These are phyloP conservation scores for Dermochelys coriacea DNA, from an alignment of 2,797 vertebrate species.

Conservation along the genomic window DNA sequence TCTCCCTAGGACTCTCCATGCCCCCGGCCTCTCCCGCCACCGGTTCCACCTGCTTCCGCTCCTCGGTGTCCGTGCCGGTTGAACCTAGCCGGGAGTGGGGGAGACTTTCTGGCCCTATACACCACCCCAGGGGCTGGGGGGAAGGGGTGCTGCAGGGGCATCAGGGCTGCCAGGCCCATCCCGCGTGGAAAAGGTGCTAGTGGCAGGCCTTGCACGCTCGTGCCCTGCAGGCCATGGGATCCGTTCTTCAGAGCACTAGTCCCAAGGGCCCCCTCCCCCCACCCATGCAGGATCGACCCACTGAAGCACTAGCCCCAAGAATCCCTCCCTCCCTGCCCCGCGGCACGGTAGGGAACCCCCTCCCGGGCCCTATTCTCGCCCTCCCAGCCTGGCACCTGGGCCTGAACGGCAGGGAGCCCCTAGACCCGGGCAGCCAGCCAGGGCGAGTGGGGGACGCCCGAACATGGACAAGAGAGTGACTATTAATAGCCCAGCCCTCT, in stretches of 20 bases:
- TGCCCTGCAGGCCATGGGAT: not conserved
- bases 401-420: not conserved
- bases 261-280: too few species aligned
- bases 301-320: too few species aligned
- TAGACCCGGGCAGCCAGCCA: not conserved
- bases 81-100: not conserved
- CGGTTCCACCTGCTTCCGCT: not conserved
- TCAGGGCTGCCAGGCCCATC: not conserved
- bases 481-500: not conserved
- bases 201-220: not conserved
- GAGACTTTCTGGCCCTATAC: not conserved
- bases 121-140: not conserved
- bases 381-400: not conserved
- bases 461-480: not conserved
- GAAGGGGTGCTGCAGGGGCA: not conserved
- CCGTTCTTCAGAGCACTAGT: too few species aligned
- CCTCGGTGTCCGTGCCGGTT: not conserved
- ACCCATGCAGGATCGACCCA: too few species aligned
- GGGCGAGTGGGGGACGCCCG: not conserved
- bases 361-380: not conserved
- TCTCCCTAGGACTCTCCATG: not conserved
- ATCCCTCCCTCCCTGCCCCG: too few species aligned
- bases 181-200: not conserved
- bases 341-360: not conserved
- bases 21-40: not conserved